Evolutionary conservation across 2,113 vertebrate species (phyloP).

Genomic region (Microcebus tavaratra): DNA sequence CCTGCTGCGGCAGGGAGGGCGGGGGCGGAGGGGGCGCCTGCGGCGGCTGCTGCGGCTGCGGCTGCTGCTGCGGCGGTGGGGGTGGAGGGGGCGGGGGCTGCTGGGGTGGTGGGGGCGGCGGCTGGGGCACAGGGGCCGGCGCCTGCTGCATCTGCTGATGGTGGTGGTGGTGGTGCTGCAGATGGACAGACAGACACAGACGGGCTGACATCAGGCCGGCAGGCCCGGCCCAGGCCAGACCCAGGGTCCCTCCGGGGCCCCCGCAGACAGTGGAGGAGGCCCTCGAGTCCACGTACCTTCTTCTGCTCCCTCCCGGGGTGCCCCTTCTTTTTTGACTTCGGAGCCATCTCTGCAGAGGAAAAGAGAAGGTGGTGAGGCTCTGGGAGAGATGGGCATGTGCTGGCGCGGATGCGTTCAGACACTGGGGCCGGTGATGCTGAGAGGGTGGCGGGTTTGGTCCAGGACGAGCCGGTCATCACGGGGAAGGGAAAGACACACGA

Average conservation of each 20-base stretch:
- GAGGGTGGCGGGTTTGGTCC: not conserved
- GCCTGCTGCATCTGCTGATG: slow-evolving; percentile 83
- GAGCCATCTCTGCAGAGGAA: slow-evolving; percentile 87
- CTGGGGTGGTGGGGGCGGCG: slow-evolving; percentile 68
- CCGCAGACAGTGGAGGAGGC: accelerated
- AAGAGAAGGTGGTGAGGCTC: slow-evolving; percentile 65
- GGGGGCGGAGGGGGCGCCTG: slow-evolving; percentile 82
- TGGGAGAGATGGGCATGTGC: not conserved
- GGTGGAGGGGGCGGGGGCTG: slow-evolving; percentile 67
- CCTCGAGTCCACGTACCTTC: slow-evolving; percentile 82
- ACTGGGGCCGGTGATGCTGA: not conserved
- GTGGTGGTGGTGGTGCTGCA: slow-evolving; percentile 85
- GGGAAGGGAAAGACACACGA: not conserved
- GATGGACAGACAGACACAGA: not conserved
- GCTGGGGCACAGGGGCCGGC: slow-evolving; percentile 77
- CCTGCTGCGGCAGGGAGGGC: slow-evolving; percentile 83
- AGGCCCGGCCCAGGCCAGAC: not conserved
- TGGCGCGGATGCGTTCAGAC: not conserved
- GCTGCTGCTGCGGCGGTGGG: slow-evolving; percentile 77
- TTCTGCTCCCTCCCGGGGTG: slow-evolving; percentile 92
- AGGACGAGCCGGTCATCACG: not conserved
- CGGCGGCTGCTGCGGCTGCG: slow-evolving; percentile 78
- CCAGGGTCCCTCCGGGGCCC: not conserved
- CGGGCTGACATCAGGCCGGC: not conserved
- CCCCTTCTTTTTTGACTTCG: slow-evolving; percentile 93